A percentile compares a stretch with the other conserved stretches of the same genome.
phyloP scores from a whole-genome alignment of 2,113 vertebrate genomes.

The Macquaria ambigua region DNA sequence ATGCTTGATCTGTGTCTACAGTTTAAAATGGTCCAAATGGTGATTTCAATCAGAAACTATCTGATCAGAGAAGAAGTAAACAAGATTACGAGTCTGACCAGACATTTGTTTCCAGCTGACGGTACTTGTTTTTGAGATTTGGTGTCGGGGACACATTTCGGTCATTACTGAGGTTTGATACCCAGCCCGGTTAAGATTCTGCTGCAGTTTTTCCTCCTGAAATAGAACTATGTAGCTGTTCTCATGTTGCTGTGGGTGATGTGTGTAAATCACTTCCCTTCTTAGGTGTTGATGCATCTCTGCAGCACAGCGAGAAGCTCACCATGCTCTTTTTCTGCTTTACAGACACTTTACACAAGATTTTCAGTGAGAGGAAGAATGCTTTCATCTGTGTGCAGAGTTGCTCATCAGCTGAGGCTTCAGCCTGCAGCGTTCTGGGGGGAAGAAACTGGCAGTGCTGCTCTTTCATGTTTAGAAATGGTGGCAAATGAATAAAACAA shows the following conservation, averaged over 20 bases:
- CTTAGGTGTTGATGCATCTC: not conserved
- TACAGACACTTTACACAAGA: not conserved
- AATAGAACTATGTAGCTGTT: not conserved
- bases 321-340: not conserved
- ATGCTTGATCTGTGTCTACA: no score
- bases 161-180: not conserved
- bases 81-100: not conserved
- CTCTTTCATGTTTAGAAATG: conserved; percentile 28
- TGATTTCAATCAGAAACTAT: no score
- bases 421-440: conserved; percentile 1
- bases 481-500: not conserved
- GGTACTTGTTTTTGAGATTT: not conserved
- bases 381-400: conserved; percentile 32
- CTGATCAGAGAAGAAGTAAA: not conserved
- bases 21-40: no score
- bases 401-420: conserved; percentile 8
- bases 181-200: no score
- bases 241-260: not conserved
- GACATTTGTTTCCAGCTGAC: not conserved
- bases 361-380: not conserved
- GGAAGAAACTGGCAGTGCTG: not conserved
- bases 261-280: not conserved
- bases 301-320: not conserved
- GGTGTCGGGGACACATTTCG: not conserved
- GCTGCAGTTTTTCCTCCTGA: not conserved